Conservation (phyloP, 2,797 vertebrate genomes). For the Pangasius krempfi region DNA sequence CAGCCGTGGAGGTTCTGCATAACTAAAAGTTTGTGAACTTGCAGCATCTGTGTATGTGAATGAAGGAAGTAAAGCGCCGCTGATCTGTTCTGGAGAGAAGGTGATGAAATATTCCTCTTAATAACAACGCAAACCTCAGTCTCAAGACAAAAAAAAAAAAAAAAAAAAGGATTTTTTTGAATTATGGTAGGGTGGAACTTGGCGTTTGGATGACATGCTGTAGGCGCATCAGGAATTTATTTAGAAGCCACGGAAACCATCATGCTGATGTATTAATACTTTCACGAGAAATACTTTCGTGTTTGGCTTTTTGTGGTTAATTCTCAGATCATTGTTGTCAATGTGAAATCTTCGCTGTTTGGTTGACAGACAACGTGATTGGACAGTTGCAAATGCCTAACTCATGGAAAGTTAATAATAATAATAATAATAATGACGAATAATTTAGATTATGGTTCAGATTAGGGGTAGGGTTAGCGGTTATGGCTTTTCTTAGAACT, state of each 20-base stretch:
- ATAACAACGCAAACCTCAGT: conserved; percentile 32
- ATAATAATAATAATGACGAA: background rate
- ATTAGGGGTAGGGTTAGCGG: background rate
- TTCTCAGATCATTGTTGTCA: background rate
- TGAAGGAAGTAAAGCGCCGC: conserved; percentile 36
- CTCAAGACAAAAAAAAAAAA: background rate
- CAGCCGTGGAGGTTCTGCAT: background rate
- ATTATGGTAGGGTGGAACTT: background rate
- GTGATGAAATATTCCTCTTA: conserved; percentile 42
- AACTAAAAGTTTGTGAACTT: conserved; percentile 22
- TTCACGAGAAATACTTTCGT: conserved; percentile 6
- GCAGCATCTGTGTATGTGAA: conserved; percentile 18
- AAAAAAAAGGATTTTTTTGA: background rate
- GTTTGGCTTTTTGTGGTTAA: conserved; percentile 8
- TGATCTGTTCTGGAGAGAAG: conserved; percentile 26
- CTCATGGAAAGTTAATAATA: background rate
- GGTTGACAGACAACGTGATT: background rate
- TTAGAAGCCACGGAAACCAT: conserved; percentile 48
- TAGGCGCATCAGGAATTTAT: conserved; percentile 29
- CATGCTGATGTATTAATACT: conserved; percentile 35
- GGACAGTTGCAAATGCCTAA: background rate
- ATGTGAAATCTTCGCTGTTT: background rate
- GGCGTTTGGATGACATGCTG: conserved; percentile 1
- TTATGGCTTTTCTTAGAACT: background rate
- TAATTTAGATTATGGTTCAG: background rate